A percentile compares a stretch with the other conserved stretches of the same genome.
phyloP scores from a whole-genome alignment of 2,113 vertebrate genomes.

The Daubentonia madagascariensis region DNA sequence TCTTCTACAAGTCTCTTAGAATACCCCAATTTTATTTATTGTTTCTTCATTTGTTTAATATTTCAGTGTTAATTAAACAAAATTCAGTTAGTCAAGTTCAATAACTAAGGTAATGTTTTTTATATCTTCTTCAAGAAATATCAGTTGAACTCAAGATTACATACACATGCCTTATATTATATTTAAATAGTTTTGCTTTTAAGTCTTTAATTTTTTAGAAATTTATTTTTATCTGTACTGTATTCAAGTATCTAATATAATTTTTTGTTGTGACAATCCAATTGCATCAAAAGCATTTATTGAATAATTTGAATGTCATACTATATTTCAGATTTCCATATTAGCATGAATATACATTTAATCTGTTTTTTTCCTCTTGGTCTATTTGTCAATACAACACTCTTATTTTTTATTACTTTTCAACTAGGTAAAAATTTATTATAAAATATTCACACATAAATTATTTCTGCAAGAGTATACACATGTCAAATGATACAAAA shows the following conservation, averaged over 20 bases:
- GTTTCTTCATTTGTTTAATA: neutral
- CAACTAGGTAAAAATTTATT: neutral
- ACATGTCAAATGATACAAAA: neutral
- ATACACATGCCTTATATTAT: neutral
- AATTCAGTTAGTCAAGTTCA: neutral
- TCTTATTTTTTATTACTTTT: neutral
- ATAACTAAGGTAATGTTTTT: neutral
- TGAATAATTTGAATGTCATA: neutral
- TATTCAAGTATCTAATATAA: neutral
- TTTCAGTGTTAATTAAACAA: neutral
- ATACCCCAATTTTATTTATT: neutral
- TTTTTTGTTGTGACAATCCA: neutral
- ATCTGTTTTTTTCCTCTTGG: neutral
- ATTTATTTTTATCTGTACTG: neutral
- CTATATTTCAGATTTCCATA: neutral
- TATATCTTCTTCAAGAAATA: neutral
- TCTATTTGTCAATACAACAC: neutral
- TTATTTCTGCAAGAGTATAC: neutral
- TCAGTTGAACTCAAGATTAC: neutral
- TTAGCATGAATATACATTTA: neutral
- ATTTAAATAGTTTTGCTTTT: neutral
- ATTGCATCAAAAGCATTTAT: neutral
- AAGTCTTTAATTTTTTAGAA: neutral
- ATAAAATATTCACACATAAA: neutral
- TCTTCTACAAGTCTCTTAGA: neutral